These are phyloP conservation scores for Lithosia quadra DNA, from an alignment of 2,888 invertebrate genomes.

Conservation along the genomic window DNA sequence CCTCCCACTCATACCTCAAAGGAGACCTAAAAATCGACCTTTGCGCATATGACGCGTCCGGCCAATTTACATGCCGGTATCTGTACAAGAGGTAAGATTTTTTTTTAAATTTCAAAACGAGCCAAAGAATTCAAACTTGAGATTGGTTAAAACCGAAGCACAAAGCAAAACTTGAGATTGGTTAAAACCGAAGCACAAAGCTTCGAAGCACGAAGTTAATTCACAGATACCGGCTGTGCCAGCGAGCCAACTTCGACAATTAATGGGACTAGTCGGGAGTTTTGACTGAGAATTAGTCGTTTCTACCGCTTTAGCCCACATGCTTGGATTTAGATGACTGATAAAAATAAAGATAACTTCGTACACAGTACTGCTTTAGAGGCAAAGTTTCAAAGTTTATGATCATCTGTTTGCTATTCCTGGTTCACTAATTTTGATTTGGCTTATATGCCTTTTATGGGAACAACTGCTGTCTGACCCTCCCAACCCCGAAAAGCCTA, in stretches of 20 bases:
- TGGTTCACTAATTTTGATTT: no score
- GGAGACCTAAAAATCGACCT: no score
- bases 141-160: background rate
- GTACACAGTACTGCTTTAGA: background rate
- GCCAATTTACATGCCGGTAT: no score
- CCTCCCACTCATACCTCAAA: no score
- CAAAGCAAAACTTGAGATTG: background rate
- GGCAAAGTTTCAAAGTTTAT: background rate
- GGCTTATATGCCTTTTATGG: no score
- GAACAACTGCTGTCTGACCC: no score
- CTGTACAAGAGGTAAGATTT: no score
- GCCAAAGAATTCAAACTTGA: background rate
- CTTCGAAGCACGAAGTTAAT: constrained; percentile 62
- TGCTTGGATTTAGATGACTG: constrained; percentile 15
- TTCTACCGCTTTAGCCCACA: constrained; percentile 49
- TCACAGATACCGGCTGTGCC: constrained; percentile 60
- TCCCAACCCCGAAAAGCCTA: no score
- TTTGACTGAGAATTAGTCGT: constrained; percentile 71
- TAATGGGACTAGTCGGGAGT: constrained; percentile 66
- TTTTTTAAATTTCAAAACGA: background rate
- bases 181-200: background rate
- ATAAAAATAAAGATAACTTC: background rate
- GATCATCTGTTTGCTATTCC: no score
- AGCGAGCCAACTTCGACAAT: constrained; percentile 71
- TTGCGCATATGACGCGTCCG: no score